Conservation (phyloP, 30 jellyfish, hydroid and myxozoan species). For the Morbakka virulenta region DNA sequence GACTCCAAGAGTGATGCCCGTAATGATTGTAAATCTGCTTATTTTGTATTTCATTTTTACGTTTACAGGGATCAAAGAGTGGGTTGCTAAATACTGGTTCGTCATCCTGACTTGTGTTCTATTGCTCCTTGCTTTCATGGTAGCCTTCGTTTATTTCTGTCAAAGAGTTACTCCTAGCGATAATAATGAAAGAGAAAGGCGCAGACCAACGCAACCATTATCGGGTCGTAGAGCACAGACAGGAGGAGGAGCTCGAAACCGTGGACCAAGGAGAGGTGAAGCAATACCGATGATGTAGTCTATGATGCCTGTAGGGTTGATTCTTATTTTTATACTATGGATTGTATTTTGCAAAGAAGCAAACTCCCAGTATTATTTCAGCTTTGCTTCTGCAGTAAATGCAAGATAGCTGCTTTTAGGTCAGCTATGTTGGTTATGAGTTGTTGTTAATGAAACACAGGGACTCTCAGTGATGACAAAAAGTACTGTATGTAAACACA, state of each 20-base stretch:
- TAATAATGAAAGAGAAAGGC: constrained; percentile 71
- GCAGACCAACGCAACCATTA: constrained; percentile 61
- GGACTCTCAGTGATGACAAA: no score
- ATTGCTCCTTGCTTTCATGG: constrained; percentile 74
- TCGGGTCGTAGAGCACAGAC: constrained; percentile 8
- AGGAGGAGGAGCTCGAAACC: constrained; percentile 43
- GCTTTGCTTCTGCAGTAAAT: no score
- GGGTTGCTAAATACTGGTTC: constrained; percentile 97
- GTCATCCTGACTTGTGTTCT: constrained; percentile 77
- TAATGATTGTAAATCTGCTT: no score
- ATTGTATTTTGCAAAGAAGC: no score
- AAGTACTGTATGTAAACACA: no score
- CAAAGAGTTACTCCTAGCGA: constrained; percentile 89
- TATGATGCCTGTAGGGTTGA: no score
- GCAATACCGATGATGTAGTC: constrained; percentile 61
- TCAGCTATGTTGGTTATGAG: no score
- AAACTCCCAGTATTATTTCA: no score
- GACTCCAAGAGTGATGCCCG: no score
- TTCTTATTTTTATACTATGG: no score
- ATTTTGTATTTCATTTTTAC: not conserved
- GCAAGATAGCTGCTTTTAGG: no score
- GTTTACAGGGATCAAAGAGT: constrained; percentile 65
- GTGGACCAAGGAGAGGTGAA: constrained; percentile 20
- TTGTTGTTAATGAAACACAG: no score
- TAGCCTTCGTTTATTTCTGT: constrained; percentile 85